Evolutionary conservation across 2,888 invertebrate species (phyloP).

Genomic region (Tetropium fuscum): DNA sequence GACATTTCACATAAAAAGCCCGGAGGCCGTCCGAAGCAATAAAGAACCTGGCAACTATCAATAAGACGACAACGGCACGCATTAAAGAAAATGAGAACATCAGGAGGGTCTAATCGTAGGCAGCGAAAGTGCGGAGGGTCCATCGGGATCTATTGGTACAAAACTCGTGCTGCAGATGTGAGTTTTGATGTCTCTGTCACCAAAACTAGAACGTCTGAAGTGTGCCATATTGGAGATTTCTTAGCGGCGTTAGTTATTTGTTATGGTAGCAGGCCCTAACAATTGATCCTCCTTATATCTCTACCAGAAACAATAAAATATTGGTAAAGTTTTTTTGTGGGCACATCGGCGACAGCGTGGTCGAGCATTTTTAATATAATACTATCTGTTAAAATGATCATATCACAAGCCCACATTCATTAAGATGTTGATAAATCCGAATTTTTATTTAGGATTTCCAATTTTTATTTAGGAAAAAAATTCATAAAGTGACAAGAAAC

Average conservation of each 20-base stretch:
- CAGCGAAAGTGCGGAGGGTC: conserved; percentile 30
- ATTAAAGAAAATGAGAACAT: conserved; percentile 47
- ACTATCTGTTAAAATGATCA: no score
- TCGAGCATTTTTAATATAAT: conserved; percentile 13
- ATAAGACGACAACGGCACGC: conserved; percentile 47
- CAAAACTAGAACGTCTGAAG: conserved; percentile 60
- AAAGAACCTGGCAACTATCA: conserved; percentile 38
- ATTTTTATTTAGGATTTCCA: no score
- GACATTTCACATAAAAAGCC: no score
- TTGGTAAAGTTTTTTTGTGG: conserved; percentile 27
- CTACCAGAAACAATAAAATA: conserved; percentile 44
- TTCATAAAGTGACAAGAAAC: no score
- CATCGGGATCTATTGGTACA: conserved; percentile 31
- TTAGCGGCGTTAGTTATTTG: conserved; percentile 60
- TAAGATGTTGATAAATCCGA: no score
- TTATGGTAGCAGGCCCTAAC: conserved; percentile 51
- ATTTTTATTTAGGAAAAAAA: no score
- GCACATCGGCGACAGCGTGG: conserved; percentile 22
- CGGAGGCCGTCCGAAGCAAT: no score
- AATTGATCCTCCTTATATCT: conserved; percentile 43
- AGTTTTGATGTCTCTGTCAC: conserved; percentile 64
- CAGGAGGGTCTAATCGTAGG: conserved; percentile 39
- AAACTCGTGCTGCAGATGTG: conserved; percentile 50
- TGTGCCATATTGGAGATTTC: conserved; percentile 64
- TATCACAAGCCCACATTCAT: no score